Evolutionary conservation across 2,888 invertebrate species (phyloP), one percentile per base, ranked within the genome.

Genomic region (Habrosyne pyritoides): DNA sequence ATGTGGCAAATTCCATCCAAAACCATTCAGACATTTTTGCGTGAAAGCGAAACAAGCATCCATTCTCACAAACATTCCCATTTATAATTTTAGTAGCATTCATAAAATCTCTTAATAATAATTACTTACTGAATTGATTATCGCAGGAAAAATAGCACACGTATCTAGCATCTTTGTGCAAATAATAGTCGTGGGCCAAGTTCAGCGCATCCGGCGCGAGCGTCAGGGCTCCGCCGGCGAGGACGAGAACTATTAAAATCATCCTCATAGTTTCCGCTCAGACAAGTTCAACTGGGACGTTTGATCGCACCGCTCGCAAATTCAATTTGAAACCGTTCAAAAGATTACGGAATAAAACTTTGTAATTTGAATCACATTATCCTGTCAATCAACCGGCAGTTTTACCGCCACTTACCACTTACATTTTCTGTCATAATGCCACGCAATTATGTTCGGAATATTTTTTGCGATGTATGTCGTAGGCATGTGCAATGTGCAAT

Each of bases 121-220:
- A 47, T 30, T 55, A 72, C 83, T 77, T 65, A 85, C 84, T 49
- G 52, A 61, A 63, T 12, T 54, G 53, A 49, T 50, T 66, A 26
- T 69, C 69, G 65, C 89, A 89, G 4, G 82, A 74, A 21, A 88
- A 72, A 55, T 81, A 77, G 36, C 75, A 74, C 1, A 85, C 59
- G 49, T 76, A 75, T 58, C 67, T 76, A 0, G 78, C 65, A 56
- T 73, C 60, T 59, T 79, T 85, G 47, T 60, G 61, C 21, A 56
- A 33, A 53, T 84, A 77, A 59, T 86, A 88, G 56, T 86, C 84
- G 22, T 68, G 54, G 0, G 69, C 60, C 36, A 86, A 49, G 18
- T 65, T 60, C 0, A 67, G 49, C 12, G 65, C 36, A 33, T 73
- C 58, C 3, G 47, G 0, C 10, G 62, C 24, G 1, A 62, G 28